phyloP scores from a whole-genome alignment of 2,113 vertebrate species.

The Gadus chalcogrammus region DNA sequence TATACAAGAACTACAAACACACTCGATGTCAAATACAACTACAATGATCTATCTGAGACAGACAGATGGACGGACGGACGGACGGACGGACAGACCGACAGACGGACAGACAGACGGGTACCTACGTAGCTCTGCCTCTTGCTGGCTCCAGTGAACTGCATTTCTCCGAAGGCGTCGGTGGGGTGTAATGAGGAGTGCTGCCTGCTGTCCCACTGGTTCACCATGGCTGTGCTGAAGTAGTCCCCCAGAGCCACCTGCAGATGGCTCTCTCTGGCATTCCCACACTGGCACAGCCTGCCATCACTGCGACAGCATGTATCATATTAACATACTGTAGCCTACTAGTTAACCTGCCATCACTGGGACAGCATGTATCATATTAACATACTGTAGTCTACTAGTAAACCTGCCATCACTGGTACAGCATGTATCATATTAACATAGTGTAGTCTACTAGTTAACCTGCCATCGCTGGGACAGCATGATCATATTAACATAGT shows the following conservation, averaged over 20 bases:
- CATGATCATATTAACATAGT: too few species aligned
- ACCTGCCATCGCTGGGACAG: too few species aligned
- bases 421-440: not conserved
- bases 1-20: not conserved
- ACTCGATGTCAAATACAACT: not conserved
- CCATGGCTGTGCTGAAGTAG: conserved; percentile 82
- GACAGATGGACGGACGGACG: not conserved
- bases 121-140: conserved; percentile 81
- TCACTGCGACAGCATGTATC: conserved; percentile 48
- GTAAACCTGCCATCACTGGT: not conserved
- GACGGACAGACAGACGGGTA: conserved; percentile 5
- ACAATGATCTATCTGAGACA: not conserved
- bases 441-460: too few species aligned
- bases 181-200: conserved; percentile 82
- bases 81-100: not conserved
- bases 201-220: conserved; percentile 80
- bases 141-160: conserved; percentile 77
- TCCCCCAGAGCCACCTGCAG: conserved; percentile 76
- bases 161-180: conserved; percentile 84
- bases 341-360: too few species aligned
- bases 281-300: conserved; percentile 79
- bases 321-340: too few species aligned
- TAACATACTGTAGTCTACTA: too few species aligned
- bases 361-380: too few species aligned
- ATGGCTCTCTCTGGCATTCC: conserved; percentile 64